Evolutionary conservation across 2,888 invertebrate genomes (phyloP).

Genomic region (Hoplodrina ambigua): DNA sequence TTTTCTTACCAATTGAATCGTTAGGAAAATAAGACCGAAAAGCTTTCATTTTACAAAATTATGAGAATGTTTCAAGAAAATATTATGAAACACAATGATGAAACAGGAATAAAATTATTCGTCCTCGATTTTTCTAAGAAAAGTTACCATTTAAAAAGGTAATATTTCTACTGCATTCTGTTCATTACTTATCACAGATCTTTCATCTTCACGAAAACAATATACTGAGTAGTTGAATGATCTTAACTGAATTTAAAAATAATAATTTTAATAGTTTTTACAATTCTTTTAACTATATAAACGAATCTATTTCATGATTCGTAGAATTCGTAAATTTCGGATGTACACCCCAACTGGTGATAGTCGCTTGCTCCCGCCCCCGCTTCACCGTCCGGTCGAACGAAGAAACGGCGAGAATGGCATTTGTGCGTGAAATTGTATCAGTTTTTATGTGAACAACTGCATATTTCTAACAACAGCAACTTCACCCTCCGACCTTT

Average conservation of each 20-base stretch:
- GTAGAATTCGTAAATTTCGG: constrained; percentile 32
- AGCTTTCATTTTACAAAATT: constrained; percentile 26
- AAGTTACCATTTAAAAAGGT: constrained; percentile 12
- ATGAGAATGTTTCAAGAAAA: not conserved
- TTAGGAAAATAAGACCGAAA: constrained; percentile 44
- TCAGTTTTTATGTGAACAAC: constrained; percentile 85
- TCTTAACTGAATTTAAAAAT: not conserved
- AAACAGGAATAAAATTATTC: constrained; percentile 10
- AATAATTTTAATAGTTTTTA: too few species aligned
- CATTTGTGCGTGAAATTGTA: constrained; percentile 86
- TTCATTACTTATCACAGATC: not conserved
- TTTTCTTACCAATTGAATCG: constrained; percentile 36
- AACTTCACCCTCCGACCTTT: constrained; percentile 73
- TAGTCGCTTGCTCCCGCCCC: constrained; percentile 70
- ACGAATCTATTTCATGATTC: constrained; percentile 1
- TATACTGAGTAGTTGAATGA: not conserved
- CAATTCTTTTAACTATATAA: too few species aligned
- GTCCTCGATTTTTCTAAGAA: not conserved
- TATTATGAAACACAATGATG: constrained; percentile 21
- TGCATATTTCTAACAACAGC: constrained; percentile 81
- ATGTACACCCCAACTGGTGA: constrained; percentile 62
- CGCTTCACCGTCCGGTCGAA: constrained; percentile 72
- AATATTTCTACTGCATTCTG: constrained; percentile 2
- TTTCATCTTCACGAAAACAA: not conserved
- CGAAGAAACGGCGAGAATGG: constrained; percentile 81